Percentiles rank a stretch among this genome's conserved stretches.
phyloP scores from a whole-genome alignment of 2,888 invertebrate species.

The Miltochrista miniata region DNA sequence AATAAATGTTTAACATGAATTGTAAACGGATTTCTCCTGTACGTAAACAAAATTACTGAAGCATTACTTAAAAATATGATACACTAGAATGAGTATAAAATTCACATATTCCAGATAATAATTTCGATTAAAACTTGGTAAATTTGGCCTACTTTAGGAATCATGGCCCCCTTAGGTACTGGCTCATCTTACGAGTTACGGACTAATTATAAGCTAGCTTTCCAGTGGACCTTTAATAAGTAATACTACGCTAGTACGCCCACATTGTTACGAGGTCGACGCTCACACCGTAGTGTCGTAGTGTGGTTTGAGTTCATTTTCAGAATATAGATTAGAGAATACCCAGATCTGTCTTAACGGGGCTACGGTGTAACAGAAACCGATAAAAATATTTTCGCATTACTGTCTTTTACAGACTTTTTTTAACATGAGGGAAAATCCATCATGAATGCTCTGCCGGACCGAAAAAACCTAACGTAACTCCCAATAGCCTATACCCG shows the following conservation, averaged over 20 bases:
- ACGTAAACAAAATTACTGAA: background rate
- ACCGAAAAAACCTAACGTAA: no score
- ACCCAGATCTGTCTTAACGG: no score
- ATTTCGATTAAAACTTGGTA: slow-evolving; percentile 28
- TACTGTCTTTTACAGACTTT: no score
- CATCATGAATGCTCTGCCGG: no score
- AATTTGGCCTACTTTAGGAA: slow-evolving; percentile 28
- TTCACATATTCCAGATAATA: slow-evolving; percentile 34
- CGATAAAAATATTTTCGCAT: no score
- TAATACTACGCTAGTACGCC: slow-evolving; percentile 52
- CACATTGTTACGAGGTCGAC: slow-evolving; percentile 29
- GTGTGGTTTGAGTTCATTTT: background rate
- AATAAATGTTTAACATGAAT: no score
- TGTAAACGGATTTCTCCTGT: no score
- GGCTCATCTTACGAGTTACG: slow-evolving; percentile 51
- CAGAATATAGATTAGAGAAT: no score
- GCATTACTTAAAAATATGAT: slow-evolving; percentile 10
- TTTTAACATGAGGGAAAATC: no score
- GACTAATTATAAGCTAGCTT: slow-evolving; percentile 59
- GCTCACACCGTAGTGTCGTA: slow-evolving; percentile 43
- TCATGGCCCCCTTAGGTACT: slow-evolving; percentile 42
- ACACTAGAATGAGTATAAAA: slow-evolving; percentile 23
- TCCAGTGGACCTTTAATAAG: slow-evolving; percentile 56
- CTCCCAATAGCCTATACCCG: no score
- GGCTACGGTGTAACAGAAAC: no score